Percentiles rank a stretch among this genome's conserved stretches.
These are phyloP conservation scores for Cynocephalus volans DNA, from an alignment of 2,113 vertebrate genomes.

Conservation along the genomic window DNA sequence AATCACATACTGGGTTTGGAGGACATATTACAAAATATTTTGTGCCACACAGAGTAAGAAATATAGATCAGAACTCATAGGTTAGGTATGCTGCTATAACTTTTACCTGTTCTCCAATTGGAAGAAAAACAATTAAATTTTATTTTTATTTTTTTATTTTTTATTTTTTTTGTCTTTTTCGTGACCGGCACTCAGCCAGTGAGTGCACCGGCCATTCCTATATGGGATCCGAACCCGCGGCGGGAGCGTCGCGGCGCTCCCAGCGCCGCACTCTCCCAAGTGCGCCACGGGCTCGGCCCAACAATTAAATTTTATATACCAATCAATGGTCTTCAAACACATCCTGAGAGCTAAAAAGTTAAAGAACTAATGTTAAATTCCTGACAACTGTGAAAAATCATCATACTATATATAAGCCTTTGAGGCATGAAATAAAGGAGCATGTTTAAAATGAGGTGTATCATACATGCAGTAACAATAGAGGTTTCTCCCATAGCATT, in stretches of 20 bases:
- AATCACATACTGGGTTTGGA: conserved; percentile 14
- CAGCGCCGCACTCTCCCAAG: no score
- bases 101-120: conserved; percentile 63
- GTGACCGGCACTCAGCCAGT: no score
- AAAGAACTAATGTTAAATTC: conserved; percentile 53
- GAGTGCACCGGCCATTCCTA: no score
- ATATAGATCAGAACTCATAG: conserved; percentile 80
- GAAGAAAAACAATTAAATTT: conserved; percentile 81
- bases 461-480: background rate
- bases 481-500: background rate
- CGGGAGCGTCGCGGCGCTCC: no score
- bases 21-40: conserved; percentile 67
- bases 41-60: conserved; percentile 77
- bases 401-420: background rate
- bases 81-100: conserved; percentile 66
- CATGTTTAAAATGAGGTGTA: background rate
- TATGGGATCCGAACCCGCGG: no score
- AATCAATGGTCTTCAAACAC: conserved; percentile 77
- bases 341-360: conserved; percentile 51
- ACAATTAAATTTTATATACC: conserved; percentile 75
- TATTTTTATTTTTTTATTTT: no score
- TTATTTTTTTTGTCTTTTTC: no score
- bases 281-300: no score
- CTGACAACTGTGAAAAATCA: conserved; percentile 66
- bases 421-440: conserved; percentile 62